Evolutionary conservation across 1,140 invertebrate genomes (phyloP), one percentile per base, ranked within the genome.

Genomic region (Stenopsyche tienmushanensis): DNA sequence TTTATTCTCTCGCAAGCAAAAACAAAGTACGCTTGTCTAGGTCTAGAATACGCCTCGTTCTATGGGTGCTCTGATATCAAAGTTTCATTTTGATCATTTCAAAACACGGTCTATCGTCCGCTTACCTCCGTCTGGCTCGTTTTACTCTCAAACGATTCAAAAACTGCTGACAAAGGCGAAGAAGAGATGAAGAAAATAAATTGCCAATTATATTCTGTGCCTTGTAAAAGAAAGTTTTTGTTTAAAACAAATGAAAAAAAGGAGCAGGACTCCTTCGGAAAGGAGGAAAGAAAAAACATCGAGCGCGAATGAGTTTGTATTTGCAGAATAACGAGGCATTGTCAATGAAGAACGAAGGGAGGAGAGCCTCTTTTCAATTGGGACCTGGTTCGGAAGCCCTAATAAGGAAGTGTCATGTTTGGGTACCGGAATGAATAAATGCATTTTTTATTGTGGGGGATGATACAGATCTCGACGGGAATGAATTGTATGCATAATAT

Each of bases 81-180:
- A 52, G 66, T 67, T 67, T 63, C 53, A 41, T 67, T 67, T 67
- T 64, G 60, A 67, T 67, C 66, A 53, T 64, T 67, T 58, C 60
- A 63, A 55, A 64, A 64, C 62, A 64, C 45, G 24, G 50, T 42
- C 53, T 50, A 64, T 65, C 55, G 29, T 55, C 57, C 25, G 24
- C 53, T 60, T 39, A 13, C n/a, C 18, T 49, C 17, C 54, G 23
- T 58, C 66, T 50, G 53, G 59, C 53, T 53, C 24, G 50, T 54
- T 64, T 67, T 67, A 53, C 58, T 47, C 44, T 64, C 59, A 45
- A 67, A 67, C 53, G 66, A 62, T 52, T 67, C 66, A 58, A 67
- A 62, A 67, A 67, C 52, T 67, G 66, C 66, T 67, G 66, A 67
- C 66, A 67, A 67, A 67, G 60, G 60, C 60, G 44, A 64, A 67